These are phyloP conservation scores for Lepidurus apus DNA, from an alignment of 1,140 invertebrate species.

Conservation along the genomic window DNA sequence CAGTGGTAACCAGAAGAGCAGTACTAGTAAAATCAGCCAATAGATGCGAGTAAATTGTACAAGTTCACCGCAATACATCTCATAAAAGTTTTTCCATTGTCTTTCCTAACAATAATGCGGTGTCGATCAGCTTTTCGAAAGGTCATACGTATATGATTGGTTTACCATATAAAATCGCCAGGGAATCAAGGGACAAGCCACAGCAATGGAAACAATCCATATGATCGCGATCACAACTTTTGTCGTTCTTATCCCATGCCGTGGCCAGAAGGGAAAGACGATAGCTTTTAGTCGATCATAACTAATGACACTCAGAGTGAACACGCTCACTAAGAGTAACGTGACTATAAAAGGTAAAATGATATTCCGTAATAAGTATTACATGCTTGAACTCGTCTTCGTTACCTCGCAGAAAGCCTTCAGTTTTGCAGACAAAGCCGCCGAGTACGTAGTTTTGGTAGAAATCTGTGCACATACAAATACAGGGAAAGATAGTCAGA, in stretches of 20 bases:
- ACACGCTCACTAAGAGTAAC: slow-evolving; percentile 63
- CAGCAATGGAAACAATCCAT: slow-evolving; percentile 57
- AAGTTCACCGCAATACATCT: slow-evolving; percentile 64
- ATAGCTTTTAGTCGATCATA: slow-evolving; percentile 74
- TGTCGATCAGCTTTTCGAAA: background rate
- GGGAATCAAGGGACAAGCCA: slow-evolving; percentile 59
- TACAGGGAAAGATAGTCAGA: slow-evolving; percentile 64
- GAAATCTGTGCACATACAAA: slow-evolving; percentile 62
- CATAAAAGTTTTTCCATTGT: slow-evolving; percentile 61
- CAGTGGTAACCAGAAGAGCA: slow-evolving; percentile 65
- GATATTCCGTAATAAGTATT: slow-evolving; percentile 8
- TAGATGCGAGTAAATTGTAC: slow-evolving; percentile 56
- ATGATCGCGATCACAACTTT: slow-evolving; percentile 57
- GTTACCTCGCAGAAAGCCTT: slow-evolving; percentile 33
- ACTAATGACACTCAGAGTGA: slow-evolving; percentile 71
- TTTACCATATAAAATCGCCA: slow-evolving; percentile 57
- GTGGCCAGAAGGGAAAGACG: slow-evolving; percentile 61
- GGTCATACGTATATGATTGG: slow-evolving; percentile 26
- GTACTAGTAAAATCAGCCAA: slow-evolving; percentile 63
- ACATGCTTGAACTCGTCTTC: background rate
- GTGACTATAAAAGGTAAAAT: slow-evolving; percentile 47
- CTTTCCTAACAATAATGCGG: slow-evolving; percentile 50
- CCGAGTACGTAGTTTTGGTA: slow-evolving; percentile 70
- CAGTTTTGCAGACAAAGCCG: slow-evolving; percentile 38
- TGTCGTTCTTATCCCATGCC: slow-evolving; percentile 55